Evolutionary conservation across 1,140 invertebrate species (phyloP), one percentile per base, ranked within the genome.

Genomic region (Atta colombica): DNA sequence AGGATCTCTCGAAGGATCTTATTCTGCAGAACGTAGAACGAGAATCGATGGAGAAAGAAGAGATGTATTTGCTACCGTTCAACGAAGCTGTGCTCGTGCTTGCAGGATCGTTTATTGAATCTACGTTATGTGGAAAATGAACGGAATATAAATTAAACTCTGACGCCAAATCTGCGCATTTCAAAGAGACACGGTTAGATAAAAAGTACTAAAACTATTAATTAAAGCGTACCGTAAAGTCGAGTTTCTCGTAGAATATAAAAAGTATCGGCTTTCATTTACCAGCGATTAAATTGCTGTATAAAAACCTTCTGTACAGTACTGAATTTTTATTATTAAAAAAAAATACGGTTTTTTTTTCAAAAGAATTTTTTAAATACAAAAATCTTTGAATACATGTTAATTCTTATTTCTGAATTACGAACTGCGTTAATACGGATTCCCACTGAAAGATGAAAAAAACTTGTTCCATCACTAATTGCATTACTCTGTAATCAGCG

Each of bases 401-500:
- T 82, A 45, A 58, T 45, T 74, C 39, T 74, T 21, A 25, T 49
- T 49, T 51, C 7, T 16, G 7, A 45, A 28, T 82, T 74, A 61
- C 69, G n/a, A 60, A 45, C 49, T 45, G 49, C 51, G 35, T 31
- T 74, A 82, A 74, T 16, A 61, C 39, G 68, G 18, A 14, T 51
- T 61, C 2, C 18, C 31, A 25, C 18, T 45, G 14, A 63, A 60
- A 82, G 25, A 49, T 10, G 53, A 25, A 18, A 49, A 82, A 82
- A 61, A 61, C 66, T 49, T 60, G 39, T 71, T 61, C 25, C 25
- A 16, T 60, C 68, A 4, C 55, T 84, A 75, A 84, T 84, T 84
- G 69, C 68, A 84, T 84, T 84, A 75, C 39, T 75, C 25, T 39
- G 39, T 84, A 84, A 84, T 84, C 69, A 74, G 60, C 25, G 39